Evolutionary conservation across 2,888 invertebrate genomes (phyloP).

Genomic region (Dendrolimus houi): DNA sequence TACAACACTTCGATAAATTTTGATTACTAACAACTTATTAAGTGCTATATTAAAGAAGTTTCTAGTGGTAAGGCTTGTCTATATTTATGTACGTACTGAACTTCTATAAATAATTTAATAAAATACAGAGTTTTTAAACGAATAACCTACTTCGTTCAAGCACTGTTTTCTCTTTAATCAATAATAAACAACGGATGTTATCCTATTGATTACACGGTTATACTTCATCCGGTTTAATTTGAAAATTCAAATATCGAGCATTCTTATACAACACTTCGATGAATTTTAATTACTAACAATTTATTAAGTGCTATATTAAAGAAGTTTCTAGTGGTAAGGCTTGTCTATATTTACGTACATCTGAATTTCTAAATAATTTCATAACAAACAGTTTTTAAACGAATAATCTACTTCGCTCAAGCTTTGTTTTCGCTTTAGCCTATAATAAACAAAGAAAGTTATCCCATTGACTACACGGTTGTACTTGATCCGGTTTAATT

Average conservation of each 20-base stretch:
- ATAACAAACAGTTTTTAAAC: neutral
- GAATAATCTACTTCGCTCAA: neutral
- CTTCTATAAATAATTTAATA: too few relatives aligned
- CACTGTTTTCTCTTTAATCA: neutral
- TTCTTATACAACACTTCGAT: neutral
- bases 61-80: too few relatives aligned
- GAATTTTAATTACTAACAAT: neutral
- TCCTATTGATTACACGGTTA: neutral
- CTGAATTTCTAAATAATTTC: too few relatives aligned
- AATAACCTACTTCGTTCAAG: neutral
- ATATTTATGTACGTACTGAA: too few relatives aligned
- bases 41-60: neutral
- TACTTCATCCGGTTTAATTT: neutral
- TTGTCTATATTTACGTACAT: too few relatives aligned
- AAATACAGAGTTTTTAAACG: neutral
- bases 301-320: neutral
- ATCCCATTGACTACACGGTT: neutral
- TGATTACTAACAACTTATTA: neutral
- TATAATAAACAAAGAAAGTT: neutral
- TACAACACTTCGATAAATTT: neutral
- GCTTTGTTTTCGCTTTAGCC: neutral
- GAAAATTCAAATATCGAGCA: neutral
- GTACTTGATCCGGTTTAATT: neutral
- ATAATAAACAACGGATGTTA: neutral
- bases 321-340: neutral